phyloP scores from a whole-genome alignment of 1,140 invertebrate genomes.

The Penaeus japonicus region DNA sequence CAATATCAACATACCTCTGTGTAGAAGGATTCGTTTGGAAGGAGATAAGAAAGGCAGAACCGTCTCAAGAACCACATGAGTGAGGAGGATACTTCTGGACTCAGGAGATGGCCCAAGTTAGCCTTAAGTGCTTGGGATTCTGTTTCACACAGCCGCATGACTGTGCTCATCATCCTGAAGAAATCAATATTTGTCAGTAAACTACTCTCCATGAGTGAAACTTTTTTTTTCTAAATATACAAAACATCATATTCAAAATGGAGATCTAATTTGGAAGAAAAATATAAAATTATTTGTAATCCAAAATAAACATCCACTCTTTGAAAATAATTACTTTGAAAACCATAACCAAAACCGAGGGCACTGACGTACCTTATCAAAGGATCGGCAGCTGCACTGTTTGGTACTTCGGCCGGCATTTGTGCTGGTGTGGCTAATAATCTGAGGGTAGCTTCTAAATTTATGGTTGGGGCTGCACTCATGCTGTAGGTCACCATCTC shows the following conservation, averaged over 20 bases:
- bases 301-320: no score
- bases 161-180: constrained; percentile 71
- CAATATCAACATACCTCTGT: constrained; percentile 67
- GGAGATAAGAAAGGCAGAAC: constrained; percentile 79
- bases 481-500: constrained; percentile 79
- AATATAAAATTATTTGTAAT: no score
- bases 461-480: constrained; percentile 67
- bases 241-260: no score
- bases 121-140: constrained; percentile 54
- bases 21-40: constrained; percentile 75
- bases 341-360: neutral
- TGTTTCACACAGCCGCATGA: constrained; percentile 74
- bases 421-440: constrained; percentile 69
- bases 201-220: neutral
- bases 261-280: no score
- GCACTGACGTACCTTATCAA: constrained; percentile 67
- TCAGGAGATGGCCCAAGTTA: constrained; percentile 69
- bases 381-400: constrained; percentile 69
- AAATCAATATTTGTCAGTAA: neutral
- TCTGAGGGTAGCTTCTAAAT: constrained; percentile 71
- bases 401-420: constrained; percentile 66
- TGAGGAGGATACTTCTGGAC: constrained; percentile 81
- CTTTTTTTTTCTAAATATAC: no score
- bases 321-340: no score
- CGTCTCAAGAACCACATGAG: constrained; percentile 82